A percentile compares a stretch with the other conserved stretches of the same genome.
phyloP scores from a whole-genome alignment of 2,888 invertebrate genomes.

The Amphimallon solstitiale region DNA sequence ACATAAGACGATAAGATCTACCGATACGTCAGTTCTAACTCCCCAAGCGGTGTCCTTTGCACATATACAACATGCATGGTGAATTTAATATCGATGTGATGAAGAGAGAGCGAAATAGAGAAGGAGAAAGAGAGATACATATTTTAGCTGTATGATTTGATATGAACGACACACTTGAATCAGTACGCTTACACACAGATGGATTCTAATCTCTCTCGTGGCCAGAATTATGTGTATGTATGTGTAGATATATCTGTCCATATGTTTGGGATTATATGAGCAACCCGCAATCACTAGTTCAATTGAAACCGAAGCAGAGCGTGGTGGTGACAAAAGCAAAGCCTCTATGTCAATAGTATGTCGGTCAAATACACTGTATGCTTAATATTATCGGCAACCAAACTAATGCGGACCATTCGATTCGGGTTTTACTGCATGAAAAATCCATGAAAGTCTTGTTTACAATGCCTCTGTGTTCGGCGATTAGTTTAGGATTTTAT shows the following conservation, averaged over 20 bases:
- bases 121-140: too few species aligned
- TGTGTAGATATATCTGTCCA: not conserved
- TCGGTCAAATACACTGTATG: not conserved
- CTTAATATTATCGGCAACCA: not conserved
- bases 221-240: not conserved
- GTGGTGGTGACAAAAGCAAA: not conserved
- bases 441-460: not conserved
- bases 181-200: not conserved
- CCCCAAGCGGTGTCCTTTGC: too few species aligned
- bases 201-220: not conserved
- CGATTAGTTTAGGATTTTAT: too few species aligned
- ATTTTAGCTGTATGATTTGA: too few species aligned
- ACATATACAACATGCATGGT: too few species aligned
- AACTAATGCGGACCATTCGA: not conserved
- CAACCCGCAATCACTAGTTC: conserved; percentile 5
- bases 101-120: too few species aligned
- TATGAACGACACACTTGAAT: not conserved
- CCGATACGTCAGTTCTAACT: too few species aligned
- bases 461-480: too few species aligned
- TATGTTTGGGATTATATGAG: conserved; percentile 7
- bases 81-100: too few species aligned
- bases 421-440: not conserved
- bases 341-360: conserved; percentile 4
- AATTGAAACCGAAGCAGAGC: conserved; percentile 12
- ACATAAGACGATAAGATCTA: too few species aligned